Evolutionary conservation across 1,140 invertebrate genomes (phyloP), one percentile per base, ranked within the genome.

Genomic region (Aricia agestis): DNA sequence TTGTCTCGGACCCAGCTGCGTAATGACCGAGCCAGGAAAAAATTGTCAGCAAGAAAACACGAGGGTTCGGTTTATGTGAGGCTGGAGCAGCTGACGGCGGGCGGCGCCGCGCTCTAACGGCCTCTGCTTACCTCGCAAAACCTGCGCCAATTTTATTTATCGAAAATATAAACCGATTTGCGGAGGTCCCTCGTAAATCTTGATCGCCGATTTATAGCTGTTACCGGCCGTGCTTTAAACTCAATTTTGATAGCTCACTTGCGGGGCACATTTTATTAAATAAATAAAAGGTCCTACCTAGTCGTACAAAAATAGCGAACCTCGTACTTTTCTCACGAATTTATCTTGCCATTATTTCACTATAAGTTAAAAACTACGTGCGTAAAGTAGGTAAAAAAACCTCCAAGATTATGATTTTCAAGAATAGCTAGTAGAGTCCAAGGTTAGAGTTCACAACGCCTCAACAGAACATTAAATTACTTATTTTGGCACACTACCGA

Each of bases 141-240:
- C 85, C 85, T 85, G 87, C 85, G 89, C 89, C 89, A 90, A 91
- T 91, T 91, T 91, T 91, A 91, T 91, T 91, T 91, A 91, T 91
- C 89, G 89, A 90, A 90, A 90, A 90, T 91, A 91, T 91, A 90
- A 91, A 89, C 83, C 86, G 87, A 90, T 91, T 91, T 91, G 84
- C 89, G 79, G 85, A 88, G 84, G 82, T 79, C 79, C 83, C 76
- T 87, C 87, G 86, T 89, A 89, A 89, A 90, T 84, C 82, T 80
- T 79, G 78, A 87, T 80, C 80, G 78, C 80, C 84, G 87, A 91
- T 91, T 90, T 90, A 89, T 88, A 80, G 83, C 83, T 86, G 81
- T 82, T 85, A 83, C 87, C 82, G 78, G 82, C 75, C 83, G 86
- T 82, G 87, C 81, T 83, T 86, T 80, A 70, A 82, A 83, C 82